Evolutionary conservation across 1,140 invertebrate genomes (phyloP).

Genomic region (Drosophila tristis): DNA sequence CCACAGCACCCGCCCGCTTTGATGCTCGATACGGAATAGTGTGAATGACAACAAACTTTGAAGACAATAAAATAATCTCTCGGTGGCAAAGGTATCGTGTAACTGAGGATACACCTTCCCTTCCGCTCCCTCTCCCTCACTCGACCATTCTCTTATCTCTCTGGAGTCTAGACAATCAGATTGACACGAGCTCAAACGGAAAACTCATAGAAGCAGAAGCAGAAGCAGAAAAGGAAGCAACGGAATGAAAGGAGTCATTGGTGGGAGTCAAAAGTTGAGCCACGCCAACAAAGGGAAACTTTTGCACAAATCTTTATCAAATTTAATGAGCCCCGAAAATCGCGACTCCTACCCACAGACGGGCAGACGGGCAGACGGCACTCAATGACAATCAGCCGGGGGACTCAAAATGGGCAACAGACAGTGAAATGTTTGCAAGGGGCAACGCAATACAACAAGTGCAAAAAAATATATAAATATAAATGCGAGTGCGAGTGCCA

Average conservation of each 20-base stretch:
- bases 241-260: slow-evolving; percentile 18
- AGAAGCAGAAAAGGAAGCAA: slow-evolving; percentile 38
- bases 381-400: slow-evolving; percentile 29
- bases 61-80: no score
- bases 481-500: no score
- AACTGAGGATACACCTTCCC: neutral
- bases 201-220: slow-evolving; percentile 43
- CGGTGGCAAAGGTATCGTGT: no score
- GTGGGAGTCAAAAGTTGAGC: slow-evolving; percentile 47
- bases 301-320: slow-evolving; percentile 69
- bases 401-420: slow-evolving; percentile 60
- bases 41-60: no score
- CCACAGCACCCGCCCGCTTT: no score
- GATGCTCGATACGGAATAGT: no score
- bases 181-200: slow-evolving; percentile 36
- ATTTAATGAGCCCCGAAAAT: slow-evolving; percentile 78
- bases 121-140: neutral
- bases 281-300: slow-evolving; percentile 45
- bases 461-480: slow-evolving; percentile 11
- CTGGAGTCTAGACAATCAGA: slow-evolving; percentile 64
- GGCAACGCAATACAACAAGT: slow-evolving; percentile 37
- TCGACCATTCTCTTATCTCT: slow-evolving; percentile 22
- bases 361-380: neutral
- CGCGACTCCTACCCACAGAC: slow-evolving; percentile 13
- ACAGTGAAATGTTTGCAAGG: slow-evolving; percentile 69